Evolutionary conservation across 2,888 invertebrate species (phyloP).

Genomic region (Drosophila formosana): DNA sequence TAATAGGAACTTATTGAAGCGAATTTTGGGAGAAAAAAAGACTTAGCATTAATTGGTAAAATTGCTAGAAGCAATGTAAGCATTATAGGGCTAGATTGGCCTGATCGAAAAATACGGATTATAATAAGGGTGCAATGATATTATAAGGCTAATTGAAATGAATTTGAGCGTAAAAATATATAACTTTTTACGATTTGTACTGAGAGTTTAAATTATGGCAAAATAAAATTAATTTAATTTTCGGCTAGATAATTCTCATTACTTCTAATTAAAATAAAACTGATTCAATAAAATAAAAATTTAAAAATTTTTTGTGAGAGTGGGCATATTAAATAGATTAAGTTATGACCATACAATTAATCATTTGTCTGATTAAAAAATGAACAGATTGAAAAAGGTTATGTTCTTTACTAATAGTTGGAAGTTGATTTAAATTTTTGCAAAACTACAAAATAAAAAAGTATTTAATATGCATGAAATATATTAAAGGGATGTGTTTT

Average conservation of each 20-base stretch:
- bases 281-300: too few relatives aligned
- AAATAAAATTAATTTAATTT: not conserved
- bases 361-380: too few relatives aligned
- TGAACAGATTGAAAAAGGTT: too few relatives aligned
- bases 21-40: not conserved
- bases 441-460: not conserved
- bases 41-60: not conserved
- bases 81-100: not conserved
- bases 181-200: not conserved
- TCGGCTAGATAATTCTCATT: too few relatives aligned
- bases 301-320: too few relatives aligned
- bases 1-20: not conserved
- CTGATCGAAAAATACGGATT: not conserved
- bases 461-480: not conserved
- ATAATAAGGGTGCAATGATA: not conserved
- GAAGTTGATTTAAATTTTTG: too few relatives aligned
- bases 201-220: not conserved
- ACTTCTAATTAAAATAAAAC: too few relatives aligned
- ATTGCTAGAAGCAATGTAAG: not conserved
- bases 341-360: not conserved
- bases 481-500: not conserved
- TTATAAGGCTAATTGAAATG: not conserved
- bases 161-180: not conserved
- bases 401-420: too few relatives aligned
- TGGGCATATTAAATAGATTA: too few relatives aligned